A percentile compares a stretch with the other conserved stretches of the same genome.
Evolutionary conservation across 2,888 invertebrate species (phyloP).

Genomic region (Tricholauxania praeusta): DNA sequence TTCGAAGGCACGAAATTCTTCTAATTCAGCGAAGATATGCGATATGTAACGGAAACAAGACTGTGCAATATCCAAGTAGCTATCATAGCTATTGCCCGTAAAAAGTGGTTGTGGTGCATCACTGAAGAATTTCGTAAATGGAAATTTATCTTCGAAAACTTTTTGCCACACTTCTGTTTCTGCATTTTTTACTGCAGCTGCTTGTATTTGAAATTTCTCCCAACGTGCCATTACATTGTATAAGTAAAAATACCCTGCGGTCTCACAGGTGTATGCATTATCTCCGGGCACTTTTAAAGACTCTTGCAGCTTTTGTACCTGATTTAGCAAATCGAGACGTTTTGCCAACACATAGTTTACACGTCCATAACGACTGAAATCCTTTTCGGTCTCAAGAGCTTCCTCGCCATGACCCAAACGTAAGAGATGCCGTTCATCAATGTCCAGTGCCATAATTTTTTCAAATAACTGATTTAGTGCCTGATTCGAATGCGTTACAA

Average conservation of each 20-base stretch:
- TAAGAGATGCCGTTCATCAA: conserved; percentile 96
- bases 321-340: conserved; percentile 86
- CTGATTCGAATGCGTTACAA: conserved; percentile 99
- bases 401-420: conserved; percentile 99
- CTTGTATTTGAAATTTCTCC: conserved; percentile 81
- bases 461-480: conserved; percentile 99
- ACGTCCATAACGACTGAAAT: conserved; percentile 97
- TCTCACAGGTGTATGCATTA: conserved; percentile 97
- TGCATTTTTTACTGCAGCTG: conserved; percentile 49
- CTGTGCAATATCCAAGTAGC: conserved; percentile 89
- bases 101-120: conserved; percentile 95
- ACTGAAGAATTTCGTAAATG: conserved; percentile 93
- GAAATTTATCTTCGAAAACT: conserved; percentile 84
- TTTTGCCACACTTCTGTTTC: conserved; percentile 54
- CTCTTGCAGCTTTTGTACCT: conserved; percentile 89
- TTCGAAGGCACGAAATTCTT: conserved; percentile 99
- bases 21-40: conserved; percentile 95
- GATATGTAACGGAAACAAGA: conserved; percentile 96
- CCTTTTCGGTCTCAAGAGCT: conserved; percentile 97
- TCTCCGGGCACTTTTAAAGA: conserved; percentile 88
- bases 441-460: conserved; percentile 97
- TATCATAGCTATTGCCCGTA: conserved; percentile 79
- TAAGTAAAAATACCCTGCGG: conserved; percentile 97
- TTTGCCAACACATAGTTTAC: conserved; percentile 98
- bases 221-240: conserved; percentile 91